phyloP scores from a whole-genome alignment of 2,113 vertebrate species.

The Lucifuga dentata region DNA sequence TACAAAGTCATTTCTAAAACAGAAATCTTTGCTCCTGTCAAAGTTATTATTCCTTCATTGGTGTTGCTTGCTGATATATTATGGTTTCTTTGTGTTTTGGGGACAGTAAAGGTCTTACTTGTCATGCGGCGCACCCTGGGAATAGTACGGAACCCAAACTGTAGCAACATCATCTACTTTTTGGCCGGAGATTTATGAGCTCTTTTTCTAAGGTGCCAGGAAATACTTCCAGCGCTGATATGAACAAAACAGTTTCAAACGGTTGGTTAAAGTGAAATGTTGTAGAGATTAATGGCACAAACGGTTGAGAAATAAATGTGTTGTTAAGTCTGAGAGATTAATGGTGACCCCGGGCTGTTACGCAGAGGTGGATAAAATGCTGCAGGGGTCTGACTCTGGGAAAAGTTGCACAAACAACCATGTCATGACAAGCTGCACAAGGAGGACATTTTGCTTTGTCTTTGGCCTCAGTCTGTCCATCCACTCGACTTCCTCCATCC shows the following conservation, averaged over 20 bases:
- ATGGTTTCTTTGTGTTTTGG: neutral
- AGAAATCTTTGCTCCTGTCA: neutral
- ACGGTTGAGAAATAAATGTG: slow-evolving; percentile 34
- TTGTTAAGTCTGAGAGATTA: slow-evolving; percentile 5
- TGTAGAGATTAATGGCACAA: slow-evolving; percentile 49
- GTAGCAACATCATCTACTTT: slow-evolving; percentile 9
- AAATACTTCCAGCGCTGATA: slow-evolving; percentile 64
- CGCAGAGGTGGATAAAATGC: slow-evolving; percentile 54
- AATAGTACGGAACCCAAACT: slow-evolving; percentile 15
- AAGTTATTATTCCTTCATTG: no score
- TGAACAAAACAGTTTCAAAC: slow-evolving; percentile 32
- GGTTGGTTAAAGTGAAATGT: slow-evolving; percentile 45
- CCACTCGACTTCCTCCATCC: no score
- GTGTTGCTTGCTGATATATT: neutral
- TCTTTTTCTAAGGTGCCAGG: slow-evolving; percentile 36
- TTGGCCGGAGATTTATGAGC: slow-evolving; percentile 52
- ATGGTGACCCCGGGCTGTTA: slow-evolving; percentile 14
- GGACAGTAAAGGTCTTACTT: neutral
- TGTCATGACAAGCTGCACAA: no score
- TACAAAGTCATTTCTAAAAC: neutral
- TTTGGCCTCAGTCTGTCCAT: slow-evolving; percentile 17
- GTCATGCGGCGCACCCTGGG: neutral
- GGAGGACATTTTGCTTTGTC: slow-evolving; percentile 37
- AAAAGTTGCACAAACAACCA: slow-evolving; percentile 31
- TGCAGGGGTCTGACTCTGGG: neutral